A percentile compares a stretch with the other conserved stretches of the same genome.
These are phyloP conservation scores for Apodemia zela DNA, from an alignment of 2,888 invertebrate genomes.

Conservation along the genomic window DNA sequence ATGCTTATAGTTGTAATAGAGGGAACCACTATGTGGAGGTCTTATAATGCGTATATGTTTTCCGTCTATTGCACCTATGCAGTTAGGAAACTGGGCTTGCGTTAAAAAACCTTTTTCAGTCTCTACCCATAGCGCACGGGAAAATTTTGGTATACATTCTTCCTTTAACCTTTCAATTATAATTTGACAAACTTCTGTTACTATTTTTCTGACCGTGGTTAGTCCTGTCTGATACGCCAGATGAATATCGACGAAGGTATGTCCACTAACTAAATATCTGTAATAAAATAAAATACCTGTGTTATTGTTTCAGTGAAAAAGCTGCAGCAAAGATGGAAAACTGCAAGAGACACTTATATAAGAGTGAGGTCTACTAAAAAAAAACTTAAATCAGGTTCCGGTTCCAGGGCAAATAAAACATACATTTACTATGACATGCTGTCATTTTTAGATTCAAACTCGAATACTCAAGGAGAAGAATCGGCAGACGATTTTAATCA, in stretches of 20 bases:
- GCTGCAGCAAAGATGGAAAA: too few relatives aligned
- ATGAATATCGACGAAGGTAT: background rate
- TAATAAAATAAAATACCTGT: background rate
- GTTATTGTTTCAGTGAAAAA: conserved; percentile 22
- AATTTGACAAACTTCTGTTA: conserved; percentile 36
- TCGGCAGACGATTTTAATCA: too few relatives aligned
- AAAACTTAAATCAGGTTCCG: conserved; percentile 34
- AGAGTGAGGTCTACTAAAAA: conserved; percentile 24
- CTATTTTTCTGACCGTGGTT: conserved; percentile 36
- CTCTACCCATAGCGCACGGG: conserved; percentile 35
- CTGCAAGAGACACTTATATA: conserved; percentile 26
- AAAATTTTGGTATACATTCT: conserved; percentile 34
- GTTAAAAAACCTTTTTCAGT: too few relatives aligned
- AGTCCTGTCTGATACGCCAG: conserved; percentile 32
- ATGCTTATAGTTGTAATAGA: background rate
- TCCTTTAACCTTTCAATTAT: conserved; percentile 35
- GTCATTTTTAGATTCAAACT: too few relatives aligned
- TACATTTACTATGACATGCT: conserved; percentile 32
- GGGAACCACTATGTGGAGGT: too few relatives aligned
- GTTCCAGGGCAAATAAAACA: conserved; percentile 30
- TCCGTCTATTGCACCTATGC: too few relatives aligned
- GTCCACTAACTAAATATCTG: too few relatives aligned
- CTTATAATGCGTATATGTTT: too few relatives aligned
- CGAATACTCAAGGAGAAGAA: too few relatives aligned
- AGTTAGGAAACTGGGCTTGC: conserved; percentile 29